Conservation (phyloP, 2,888 invertebrate species). For the Cantharis nigra region DNA sequence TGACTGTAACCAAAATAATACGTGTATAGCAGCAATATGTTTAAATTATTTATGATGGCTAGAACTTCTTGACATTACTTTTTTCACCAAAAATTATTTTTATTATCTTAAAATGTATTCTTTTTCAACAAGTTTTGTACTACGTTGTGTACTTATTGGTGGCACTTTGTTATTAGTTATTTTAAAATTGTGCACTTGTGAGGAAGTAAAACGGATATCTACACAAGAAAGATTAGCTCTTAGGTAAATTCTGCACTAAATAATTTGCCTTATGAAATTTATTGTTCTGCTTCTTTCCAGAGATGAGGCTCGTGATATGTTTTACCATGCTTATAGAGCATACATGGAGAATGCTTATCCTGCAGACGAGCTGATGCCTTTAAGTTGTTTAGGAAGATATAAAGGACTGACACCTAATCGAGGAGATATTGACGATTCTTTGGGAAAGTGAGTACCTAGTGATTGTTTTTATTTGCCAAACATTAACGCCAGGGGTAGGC, state of each 20-base stretch:
- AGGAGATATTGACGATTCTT: constrained; percentile 94
- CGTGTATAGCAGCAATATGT: constrained; percentile 24
- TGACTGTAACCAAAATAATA: constrained; percentile 3
- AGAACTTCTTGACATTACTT: constrained; percentile 42
- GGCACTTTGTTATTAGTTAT: neutral
- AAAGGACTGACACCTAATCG: constrained; percentile 87
- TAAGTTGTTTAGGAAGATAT: constrained; percentile 91
- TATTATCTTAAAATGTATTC: constrained; percentile 40
- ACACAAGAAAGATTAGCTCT: constrained; percentile 66
- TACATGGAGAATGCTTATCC: constrained; percentile 99
- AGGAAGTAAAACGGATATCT: constrained; percentile 59
- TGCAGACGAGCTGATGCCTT: constrained; percentile 97
- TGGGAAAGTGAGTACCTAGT: constrained; percentile 84
- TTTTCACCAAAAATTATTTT: constrained; percentile 13
- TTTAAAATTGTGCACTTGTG: constrained; percentile 25
- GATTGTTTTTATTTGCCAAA: neutral
- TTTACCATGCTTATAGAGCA: constrained; percentile 93
- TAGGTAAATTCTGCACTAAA: constrained; percentile 59
- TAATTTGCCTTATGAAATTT: neutral
- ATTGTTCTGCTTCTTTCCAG: constrained; percentile 58
- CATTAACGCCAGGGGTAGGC: no score
- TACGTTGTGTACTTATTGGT: constrained; percentile 18
- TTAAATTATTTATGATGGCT: constrained; percentile 6
- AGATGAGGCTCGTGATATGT: constrained; percentile 92
- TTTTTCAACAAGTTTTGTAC: constrained; percentile 31